Base-by-base conservation (phyloP, 2,797 vertebrate species). In the Denticeps clupeoides region DNA sequence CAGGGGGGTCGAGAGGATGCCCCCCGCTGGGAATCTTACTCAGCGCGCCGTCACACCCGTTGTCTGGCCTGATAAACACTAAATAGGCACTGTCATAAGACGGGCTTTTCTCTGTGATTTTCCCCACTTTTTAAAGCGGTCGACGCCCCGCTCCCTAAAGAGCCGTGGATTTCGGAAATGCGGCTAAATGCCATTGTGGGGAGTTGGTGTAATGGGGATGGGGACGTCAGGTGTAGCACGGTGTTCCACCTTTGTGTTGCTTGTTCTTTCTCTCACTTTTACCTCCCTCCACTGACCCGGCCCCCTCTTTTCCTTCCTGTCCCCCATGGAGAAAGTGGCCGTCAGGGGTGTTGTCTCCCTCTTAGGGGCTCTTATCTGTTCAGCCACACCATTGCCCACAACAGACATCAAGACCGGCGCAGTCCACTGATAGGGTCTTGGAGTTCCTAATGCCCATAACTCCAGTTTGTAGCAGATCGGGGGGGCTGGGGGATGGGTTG, bases 1-100 rank as follows among this genome's bases (percentile, higher is more conserved):
- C 3, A 35, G 9, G 35, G 35, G 16, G 21, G 35, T 21, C 74
- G 71, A 87, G 82, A 79, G 81, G 78, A 80, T 65, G 63, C 64
- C 78, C 77, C 84, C 86, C 71, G 77, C 71, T 49, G 87, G 76
- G 86, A 83, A 71, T 82, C 84, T 84, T 84, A 85, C 85, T 84
- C 86, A 86, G 83, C 75, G 72, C 81, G 81, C 82, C 83, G 84
- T 85, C 80, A 48, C 65, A 80, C 81, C 79, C 78, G 72, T 79
- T 75, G 68, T 1, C 32, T 70, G 78, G 85, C 79, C 82, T 80
- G 67, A 75, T 82, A 83, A 87, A 83, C 84, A 82, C 82, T 82
- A 84, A 87, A 81, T 73, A 81, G 76, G 75, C 84, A 66, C 77
- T 78, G 77, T 77, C 78, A 63, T 75, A 72, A 59, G 75, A 78